A percentile compares a stretch with the other conserved stretches of the same genome.
phyloP scores from a whole-genome alignment of 35 echinoderm and acorn worm species.

The Strongylocentrotus purpuratus region DNA sequence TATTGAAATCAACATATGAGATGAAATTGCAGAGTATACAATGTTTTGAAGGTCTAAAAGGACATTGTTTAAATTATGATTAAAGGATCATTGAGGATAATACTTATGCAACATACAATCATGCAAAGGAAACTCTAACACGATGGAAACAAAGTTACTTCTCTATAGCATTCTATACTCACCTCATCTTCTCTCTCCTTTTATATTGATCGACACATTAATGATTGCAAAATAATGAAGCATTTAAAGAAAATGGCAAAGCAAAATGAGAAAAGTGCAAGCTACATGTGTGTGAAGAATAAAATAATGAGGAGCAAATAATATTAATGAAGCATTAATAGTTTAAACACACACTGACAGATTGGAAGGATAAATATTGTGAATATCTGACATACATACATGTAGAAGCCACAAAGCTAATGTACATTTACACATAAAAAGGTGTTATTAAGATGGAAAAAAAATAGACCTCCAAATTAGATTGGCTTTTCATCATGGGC shows the following conservation, averaged over 20 bases:
- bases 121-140: background rate
- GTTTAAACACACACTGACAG: no score
- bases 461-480: no score
- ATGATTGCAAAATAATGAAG: background rate
- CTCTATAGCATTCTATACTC: background rate
- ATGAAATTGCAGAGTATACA: background rate
- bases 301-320: background rate
- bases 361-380: no score
- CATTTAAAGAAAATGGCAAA: slow-evolving; percentile 4
- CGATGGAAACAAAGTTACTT: background rate
- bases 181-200: background rate
- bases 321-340: background rate
- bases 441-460: no score
- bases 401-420: no score
- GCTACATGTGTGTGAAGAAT: background rate
- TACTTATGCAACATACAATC: background rate
- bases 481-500: no score
- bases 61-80: background rate
- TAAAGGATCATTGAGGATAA: background rate
- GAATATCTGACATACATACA: no score
- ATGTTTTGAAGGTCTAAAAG: background rate
- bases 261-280: background rate
- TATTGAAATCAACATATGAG: no score
- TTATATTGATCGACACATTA: slow-evolving; percentile 1
- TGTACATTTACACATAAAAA: no score